These are phyloP conservation scores for Sardina pilchardus DNA, from an alignment of 2,113 vertebrate species.

Conservation along the genomic window DNA sequence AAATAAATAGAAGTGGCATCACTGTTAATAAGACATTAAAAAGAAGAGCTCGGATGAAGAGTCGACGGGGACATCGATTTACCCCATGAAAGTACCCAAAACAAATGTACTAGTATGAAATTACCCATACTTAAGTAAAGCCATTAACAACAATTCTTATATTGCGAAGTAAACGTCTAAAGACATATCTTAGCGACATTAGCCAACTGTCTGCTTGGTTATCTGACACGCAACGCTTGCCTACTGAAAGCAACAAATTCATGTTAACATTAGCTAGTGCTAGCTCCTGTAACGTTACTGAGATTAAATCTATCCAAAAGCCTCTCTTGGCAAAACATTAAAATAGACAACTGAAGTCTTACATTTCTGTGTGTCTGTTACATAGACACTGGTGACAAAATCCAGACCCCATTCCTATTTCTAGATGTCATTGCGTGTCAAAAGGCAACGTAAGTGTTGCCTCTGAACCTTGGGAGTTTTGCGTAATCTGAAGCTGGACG, in stretches of 20 bases:
- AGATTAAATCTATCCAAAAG: not conserved
- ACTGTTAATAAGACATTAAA: not conserved
- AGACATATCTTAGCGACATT: not conserved
- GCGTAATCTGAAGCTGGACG: not conserved
- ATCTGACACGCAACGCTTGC: not conserved
- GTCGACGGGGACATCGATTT: not conserved
- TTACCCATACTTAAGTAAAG: not conserved
- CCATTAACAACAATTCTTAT: not conserved
- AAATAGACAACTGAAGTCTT: not conserved
- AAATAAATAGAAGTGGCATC: not conserved
- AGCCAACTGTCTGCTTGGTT: not conserved
- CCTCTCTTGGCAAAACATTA: not conserved
- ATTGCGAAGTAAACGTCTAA: not conserved
- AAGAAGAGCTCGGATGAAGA: too few species aligned
- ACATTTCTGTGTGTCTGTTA: not conserved
- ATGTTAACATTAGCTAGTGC: not conserved
- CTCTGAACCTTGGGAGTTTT: not conserved
- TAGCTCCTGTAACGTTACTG: not conserved
- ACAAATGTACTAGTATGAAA: not conserved
- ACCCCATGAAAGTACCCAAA: not conserved
- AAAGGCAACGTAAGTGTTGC: constrained; percentile 2
- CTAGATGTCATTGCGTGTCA: constrained; percentile 17
- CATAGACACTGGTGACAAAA: not conserved
- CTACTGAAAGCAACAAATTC: not conserved
- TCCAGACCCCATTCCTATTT: constrained; percentile 4